A percentile compares a stretch with the other conserved stretches of the same genome.
phyloP scores from a whole-genome alignment of 2,113 vertebrate species.

The Tachycineta bicolor region DNA sequence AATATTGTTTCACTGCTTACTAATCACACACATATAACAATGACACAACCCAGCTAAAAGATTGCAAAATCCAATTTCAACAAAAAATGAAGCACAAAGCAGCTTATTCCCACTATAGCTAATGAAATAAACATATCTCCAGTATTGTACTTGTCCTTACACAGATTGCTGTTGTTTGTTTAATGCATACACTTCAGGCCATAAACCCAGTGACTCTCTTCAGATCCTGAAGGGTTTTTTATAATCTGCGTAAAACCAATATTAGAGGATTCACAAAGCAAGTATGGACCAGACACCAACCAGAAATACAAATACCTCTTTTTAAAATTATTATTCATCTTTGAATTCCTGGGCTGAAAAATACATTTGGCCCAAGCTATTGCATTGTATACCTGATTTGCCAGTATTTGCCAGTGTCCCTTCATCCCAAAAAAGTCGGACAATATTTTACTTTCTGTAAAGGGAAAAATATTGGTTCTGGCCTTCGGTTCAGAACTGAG shows the following conservation, averaged over 20 bases:
- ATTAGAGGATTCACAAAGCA: neutral
- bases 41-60: neutral
- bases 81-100: neutral
- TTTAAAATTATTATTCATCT: neutral
- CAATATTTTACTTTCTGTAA: neutral
- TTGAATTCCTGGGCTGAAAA: constrained; percentile 21
- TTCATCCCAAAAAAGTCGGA: neutral
- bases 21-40: neutral
- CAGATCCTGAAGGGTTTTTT: neutral
- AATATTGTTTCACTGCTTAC: neutral
- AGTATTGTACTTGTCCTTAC: neutral
- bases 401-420: neutral
- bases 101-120: neutral
- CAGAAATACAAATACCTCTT: neutral
- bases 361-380: neutral
- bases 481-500: neutral
- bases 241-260: neutral
- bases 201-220: neutral
- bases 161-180: neutral
- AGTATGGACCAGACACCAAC: neutral
- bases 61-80: neutral
- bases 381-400: neutral
- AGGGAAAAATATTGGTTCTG: neutral
- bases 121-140: neutral
- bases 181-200: neutral